phyloP scores from a whole-genome alignment of 2,888 invertebrate species.

The Phymatocera aterrima region DNA sequence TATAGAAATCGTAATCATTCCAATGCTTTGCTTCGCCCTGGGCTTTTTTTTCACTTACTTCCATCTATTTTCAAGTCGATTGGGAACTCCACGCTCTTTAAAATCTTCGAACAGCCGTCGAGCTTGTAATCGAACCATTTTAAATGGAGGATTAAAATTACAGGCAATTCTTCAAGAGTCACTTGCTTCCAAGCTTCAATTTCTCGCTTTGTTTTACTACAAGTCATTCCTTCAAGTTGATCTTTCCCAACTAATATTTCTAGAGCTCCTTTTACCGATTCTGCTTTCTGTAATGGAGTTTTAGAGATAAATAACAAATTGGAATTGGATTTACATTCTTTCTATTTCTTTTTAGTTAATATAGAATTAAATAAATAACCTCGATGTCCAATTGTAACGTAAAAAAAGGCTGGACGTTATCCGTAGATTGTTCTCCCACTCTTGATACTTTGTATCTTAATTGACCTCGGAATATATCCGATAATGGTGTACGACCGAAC shows the following conservation, averaged over 20 bases:
- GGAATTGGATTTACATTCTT: not conserved
- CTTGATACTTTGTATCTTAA: slow-evolving; percentile 89
- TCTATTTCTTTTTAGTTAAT: not conserved
- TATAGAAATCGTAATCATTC: too few relatives aligned
- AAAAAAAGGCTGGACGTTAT: slow-evolving; percentile 96
- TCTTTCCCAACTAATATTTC: slow-evolving; percentile 91
- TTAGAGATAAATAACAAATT: not conserved
- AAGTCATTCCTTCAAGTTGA: slow-evolving; percentile 90
- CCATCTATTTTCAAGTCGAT: slow-evolving; percentile 93
- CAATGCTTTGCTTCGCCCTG: too few relatives aligned
- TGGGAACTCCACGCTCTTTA: slow-evolving; percentile 93
- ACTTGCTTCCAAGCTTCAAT: slow-evolving; percentile 94
- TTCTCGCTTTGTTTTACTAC: slow-evolving; percentile 87
- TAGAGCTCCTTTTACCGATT: slow-evolving; percentile 90
- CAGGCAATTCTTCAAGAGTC: slow-evolving; percentile 91
- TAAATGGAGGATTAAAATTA: slow-evolving; percentile 92
- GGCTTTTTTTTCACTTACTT: slow-evolving; percentile 82
- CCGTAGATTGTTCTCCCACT: slow-evolving; percentile 86
- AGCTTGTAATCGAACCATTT: slow-evolving; percentile 95
- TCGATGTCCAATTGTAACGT: slow-evolving; percentile 96
- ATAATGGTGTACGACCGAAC: slow-evolving; percentile 90
- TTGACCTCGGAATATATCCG: slow-evolving; percentile 95
- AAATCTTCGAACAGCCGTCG: slow-evolving; percentile 93
- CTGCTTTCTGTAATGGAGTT: slow-evolving; percentile 81
- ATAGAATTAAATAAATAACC: slow-evolving; percentile 80